phyloP scores from a whole-genome alignment of 2,113 vertebrate species.

The Peromyscus leucopus region DNA sequence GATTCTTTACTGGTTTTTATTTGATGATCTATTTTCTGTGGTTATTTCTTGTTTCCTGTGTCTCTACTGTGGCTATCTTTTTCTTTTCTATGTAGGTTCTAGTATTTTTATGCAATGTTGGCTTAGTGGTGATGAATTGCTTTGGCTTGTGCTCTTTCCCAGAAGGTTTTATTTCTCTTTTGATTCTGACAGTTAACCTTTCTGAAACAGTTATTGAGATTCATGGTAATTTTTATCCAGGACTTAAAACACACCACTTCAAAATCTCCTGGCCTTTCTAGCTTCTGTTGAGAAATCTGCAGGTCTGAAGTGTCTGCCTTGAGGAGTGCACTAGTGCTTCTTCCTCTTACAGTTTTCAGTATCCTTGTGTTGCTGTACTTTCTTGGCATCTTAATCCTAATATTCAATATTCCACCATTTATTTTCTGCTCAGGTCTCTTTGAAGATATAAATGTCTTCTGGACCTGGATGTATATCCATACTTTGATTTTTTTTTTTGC shows the following conservation, averaged over 20 bases:
- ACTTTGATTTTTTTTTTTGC: background rate
- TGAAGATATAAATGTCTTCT: background rate
- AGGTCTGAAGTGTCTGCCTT: background rate
- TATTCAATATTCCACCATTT: background rate
- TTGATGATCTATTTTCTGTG: background rate
- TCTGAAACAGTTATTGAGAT: background rate
- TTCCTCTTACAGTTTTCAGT: background rate
- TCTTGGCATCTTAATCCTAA: background rate
- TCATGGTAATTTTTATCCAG: background rate
- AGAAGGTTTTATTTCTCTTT: background rate
- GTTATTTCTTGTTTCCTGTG: background rate
- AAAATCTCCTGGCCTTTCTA: background rate
- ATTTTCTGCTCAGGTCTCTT: background rate
- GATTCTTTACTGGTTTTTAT: background rate
- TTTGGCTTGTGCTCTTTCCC: background rate
- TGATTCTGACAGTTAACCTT: background rate
- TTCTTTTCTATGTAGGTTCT: background rate
- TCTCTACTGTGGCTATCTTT: background rate
- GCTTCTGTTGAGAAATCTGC: background rate
- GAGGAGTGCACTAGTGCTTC: background rate
- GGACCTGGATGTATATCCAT: background rate
- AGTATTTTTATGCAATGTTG: background rate
- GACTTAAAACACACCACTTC: background rate
- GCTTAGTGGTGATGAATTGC: background rate
- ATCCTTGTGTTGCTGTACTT: background rate